Evolutionary conservation across 2,113 vertebrate species (phyloP).

Genomic region (Marmota monax): DNA sequence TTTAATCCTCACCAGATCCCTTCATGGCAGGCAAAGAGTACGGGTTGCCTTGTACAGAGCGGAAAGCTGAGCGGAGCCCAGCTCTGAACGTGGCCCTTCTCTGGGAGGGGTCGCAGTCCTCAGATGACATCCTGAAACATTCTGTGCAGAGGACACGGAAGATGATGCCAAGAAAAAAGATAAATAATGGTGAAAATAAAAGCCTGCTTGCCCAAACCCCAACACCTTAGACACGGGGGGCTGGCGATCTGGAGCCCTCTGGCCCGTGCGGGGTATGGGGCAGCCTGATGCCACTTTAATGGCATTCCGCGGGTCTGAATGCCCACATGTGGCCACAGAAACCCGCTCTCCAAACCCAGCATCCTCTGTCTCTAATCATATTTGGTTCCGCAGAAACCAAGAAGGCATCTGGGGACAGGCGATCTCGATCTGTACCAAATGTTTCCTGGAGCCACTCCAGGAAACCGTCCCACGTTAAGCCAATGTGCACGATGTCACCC

Average conservation of each 20-base stretch:
- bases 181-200: not conserved
- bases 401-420: conserved; percentile 64
- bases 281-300: not conserved
- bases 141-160: not conserved
- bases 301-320: not conserved
- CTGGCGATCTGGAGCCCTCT: not conserved
- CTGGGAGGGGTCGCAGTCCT: not conserved
- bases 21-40: not conserved
- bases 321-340: conserved; percentile 33
- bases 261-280: not conserved
- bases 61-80: not conserved
- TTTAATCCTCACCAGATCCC: not conserved
- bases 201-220: not conserved
- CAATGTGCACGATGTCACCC: not conserved
- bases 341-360: conserved; percentile 14
- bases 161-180: not conserved
- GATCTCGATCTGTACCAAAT: conserved; percentile 55
- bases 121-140: not conserved
- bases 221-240: not conserved
- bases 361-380: not conserved
- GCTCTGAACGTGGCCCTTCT: not conserved
- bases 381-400: conserved; percentile 36
- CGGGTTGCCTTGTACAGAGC: not conserved
- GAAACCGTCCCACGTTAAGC: not conserved
- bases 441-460: not conserved